A percentile compares a stretch with the other conserved stretches of the same genome.
These are phyloP conservation scores for Rhynchophorus ferrugineus DNA, from an alignment of 1,140 invertebrate genomes.

Conservation along the genomic window DNA sequence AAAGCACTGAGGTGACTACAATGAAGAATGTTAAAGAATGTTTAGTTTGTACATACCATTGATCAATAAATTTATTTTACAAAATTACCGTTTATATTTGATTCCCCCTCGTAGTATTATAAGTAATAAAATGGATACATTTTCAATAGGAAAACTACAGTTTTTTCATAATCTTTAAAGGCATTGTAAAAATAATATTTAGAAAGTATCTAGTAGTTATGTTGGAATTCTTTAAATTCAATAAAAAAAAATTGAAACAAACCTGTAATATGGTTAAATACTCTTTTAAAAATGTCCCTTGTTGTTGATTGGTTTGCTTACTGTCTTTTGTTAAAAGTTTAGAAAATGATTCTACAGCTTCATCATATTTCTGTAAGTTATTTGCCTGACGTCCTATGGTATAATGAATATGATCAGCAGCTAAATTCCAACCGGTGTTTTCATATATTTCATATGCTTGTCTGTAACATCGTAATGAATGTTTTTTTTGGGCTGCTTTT, in stretches of 20 bases:
- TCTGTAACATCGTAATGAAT: conserved; percentile 84
- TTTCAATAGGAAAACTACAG: no score
- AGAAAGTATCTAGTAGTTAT: no score
- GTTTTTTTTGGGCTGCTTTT: conserved; percentile 83
- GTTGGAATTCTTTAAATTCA: no score
- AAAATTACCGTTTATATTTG: no score
- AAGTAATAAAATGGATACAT: no score
- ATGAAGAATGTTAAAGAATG: no score
- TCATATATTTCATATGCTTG: conserved; percentile 86
- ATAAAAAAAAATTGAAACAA: no score
- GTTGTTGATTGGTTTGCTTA: conserved; percentile 68
- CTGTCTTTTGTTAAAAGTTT: conserved; percentile 69
- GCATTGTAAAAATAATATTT: conserved; percentile 1
- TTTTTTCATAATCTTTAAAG: no score
- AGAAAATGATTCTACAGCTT: conserved; percentile 71
- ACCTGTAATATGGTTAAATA: conserved; percentile 78
- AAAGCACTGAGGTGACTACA: no score
- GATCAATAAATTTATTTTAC: no score
- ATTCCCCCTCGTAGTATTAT: no score
- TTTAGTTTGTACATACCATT: no score
- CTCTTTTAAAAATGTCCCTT: conserved; percentile 79
- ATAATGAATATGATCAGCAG: conserved; percentile 92
- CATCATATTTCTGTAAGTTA: conserved; percentile 64
- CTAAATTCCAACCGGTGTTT: conserved; percentile 77
- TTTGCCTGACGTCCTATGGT: conserved; percentile 84